Base-by-base conservation (phyloP, 2,797 vertebrate species). In the Scolopax bukidnonensis region DNA sequence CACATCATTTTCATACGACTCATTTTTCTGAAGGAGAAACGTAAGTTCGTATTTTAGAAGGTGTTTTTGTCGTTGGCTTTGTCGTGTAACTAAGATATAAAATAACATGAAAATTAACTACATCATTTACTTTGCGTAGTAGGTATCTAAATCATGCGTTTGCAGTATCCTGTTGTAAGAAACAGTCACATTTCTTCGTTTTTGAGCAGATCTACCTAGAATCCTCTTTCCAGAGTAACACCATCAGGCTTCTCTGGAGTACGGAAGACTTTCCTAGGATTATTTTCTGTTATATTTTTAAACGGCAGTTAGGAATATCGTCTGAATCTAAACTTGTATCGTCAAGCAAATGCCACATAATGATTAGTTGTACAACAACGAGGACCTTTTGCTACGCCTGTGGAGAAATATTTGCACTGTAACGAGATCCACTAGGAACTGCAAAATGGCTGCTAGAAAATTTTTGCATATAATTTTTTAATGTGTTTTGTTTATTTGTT, bases 11-110 rank as follows among this genome's bases (percentile, higher is more conserved):
- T 73, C 79, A 63, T 68, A 76, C 51, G 36, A 95, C 69, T 95
- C 95, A 47, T 79, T 94, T 93, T 95, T 95, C 97, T 83, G 79
- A 93, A 96, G 86, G 71, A 97, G 79, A 88, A 97, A 97, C 25
- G 97, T 98, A 98, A 98, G 98, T 98, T 97, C 77, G 91, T 95
- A 92, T 96, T 97, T 92, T 86, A 87, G 65, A 90, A 68, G 21
- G 50, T 4, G 4, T 27, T 90, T 96, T 94, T 95, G 54, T 74
- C 96, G 87, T 15, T 91, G 65, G 43, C 90, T 71, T 89, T 87
- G 33, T 87, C 91, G 25, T 28, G 36, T 87, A 91, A 91, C 60
- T 89, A 68, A 76, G 56, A 50, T 88, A 70, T n/a, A 47, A 89
- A 68, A n/a, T 17, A 87, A 70, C 33, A 33, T 57, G 57, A 89